Conservation (phyloP, 1,140 invertebrate genomes). For the Trichomalopsis sarcophagae region DNA sequence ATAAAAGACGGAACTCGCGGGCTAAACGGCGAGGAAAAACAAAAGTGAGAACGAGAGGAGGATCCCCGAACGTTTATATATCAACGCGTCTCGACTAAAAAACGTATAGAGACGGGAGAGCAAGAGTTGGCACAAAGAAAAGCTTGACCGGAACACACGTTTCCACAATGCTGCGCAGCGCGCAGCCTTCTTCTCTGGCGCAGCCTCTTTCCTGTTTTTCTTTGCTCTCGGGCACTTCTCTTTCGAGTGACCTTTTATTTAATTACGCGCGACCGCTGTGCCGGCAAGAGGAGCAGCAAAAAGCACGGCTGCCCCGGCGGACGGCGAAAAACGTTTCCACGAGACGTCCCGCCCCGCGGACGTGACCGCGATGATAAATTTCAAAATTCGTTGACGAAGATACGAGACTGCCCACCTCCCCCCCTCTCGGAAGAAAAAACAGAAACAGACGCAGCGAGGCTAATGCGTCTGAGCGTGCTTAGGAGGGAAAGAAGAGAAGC, state of each 20-base stretch:
- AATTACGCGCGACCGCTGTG: not conserved
- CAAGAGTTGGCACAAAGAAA: not conserved
- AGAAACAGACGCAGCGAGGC: not conserved
- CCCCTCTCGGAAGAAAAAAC: not conserved
- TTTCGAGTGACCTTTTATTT: slow-evolving; percentile 12
- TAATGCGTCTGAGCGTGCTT: not conserved
- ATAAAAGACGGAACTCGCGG: not conserved
- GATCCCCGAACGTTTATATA: not conserved
- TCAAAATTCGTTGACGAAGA: slow-evolving; percentile 38
- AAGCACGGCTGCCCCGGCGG: not conserved
- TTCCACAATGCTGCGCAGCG: not conserved
- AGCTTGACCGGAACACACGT: slow-evolving; percentile 13
- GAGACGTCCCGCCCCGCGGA: not conserved
- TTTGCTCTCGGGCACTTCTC: not conserved
- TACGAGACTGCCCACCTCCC: not conserved
- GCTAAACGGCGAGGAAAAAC: not conserved
- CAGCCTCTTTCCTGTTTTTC: not conserved
- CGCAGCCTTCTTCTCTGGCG: not conserved
- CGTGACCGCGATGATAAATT: slow-evolving; percentile 38
- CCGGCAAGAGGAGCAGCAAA: not conserved
- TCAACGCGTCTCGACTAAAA: not conserved
- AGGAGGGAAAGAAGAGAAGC: no score
- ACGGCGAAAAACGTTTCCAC: not conserved
- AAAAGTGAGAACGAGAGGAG: not conserved
- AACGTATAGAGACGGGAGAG: no score